Evolutionary conservation across 2,888 invertebrate species (phyloP).

Genomic region (Dasypolia templi): DNA sequence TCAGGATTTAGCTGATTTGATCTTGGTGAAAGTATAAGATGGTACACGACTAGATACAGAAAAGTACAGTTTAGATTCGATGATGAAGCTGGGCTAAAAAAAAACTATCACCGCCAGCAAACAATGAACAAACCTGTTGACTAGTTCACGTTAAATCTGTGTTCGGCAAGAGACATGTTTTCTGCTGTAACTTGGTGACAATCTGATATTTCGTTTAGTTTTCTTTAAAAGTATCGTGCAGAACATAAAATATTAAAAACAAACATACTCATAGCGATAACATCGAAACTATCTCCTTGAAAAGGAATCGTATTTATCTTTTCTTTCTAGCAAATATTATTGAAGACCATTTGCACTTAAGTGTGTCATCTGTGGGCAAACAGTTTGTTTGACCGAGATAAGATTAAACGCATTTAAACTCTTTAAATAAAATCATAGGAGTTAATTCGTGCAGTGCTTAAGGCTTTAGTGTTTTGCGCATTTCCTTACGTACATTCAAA

Average conservation of each 20-base stretch:
- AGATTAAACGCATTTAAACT: slow-evolving; percentile 50
- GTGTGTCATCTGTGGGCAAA: slow-evolving; percentile 74
- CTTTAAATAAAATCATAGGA: slow-evolving; percentile 34
- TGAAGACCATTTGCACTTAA: slow-evolving; percentile 73
- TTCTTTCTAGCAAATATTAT: slow-evolving; percentile 72
- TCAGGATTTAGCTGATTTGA: slow-evolving; percentile 32
- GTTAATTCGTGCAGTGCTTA: slow-evolving; percentile 12
- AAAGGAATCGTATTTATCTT: slow-evolving; percentile 62
- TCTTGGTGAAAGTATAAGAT: slow-evolving; percentile 45
- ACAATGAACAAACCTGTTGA: not conserved
- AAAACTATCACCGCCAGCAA: too few species aligned
- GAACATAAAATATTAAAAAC: slow-evolving; percentile 1
- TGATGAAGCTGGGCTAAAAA: too few species aligned
- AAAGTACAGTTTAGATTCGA: too few species aligned
- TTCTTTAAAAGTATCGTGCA: not conserved
- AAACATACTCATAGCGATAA: slow-evolving; percentile 19
- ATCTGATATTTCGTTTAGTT: too few species aligned
- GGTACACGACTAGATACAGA: not conserved
- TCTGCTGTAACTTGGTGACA: too few species aligned
- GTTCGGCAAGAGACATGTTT: too few species aligned
- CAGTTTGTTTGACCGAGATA: slow-evolving; percentile 70
- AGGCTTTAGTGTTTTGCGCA: slow-evolving; percentile 11
- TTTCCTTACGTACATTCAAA: not conserved
- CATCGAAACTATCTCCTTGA: slow-evolving; percentile 33
- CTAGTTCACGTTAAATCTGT: too few species aligned